Percentiles rank a stretch among this genome's conserved stretches.
Conservation (phyloP, 2,888 invertebrate species). For the Thelaira solivaga region DNA sequence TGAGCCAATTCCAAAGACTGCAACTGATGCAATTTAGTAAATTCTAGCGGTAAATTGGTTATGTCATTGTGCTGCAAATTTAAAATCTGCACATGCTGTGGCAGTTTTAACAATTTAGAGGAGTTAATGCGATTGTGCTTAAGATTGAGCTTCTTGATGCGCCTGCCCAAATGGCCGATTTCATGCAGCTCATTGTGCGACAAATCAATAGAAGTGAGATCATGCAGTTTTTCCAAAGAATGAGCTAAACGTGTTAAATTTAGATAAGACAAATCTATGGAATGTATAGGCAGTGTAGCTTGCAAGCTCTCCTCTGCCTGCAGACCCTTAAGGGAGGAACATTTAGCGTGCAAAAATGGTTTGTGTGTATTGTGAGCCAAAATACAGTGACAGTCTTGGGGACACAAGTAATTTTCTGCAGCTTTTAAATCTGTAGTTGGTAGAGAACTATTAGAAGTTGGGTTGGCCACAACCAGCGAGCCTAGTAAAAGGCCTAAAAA, state of each 20-base stretch:
- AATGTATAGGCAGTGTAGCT: slow-evolving; percentile 73
- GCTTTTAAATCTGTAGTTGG: slow-evolving; percentile 29
- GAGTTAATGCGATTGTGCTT: slow-evolving; percentile 81
- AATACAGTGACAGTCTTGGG: slow-evolving; percentile 72
- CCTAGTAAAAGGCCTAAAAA: slow-evolving; percentile 42
- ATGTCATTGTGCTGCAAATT: slow-evolving; percentile 82
- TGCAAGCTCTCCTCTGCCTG: slow-evolving; percentile 60
- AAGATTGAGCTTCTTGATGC: slow-evolving; percentile 80
- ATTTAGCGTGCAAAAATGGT: slow-evolving; percentile 73
- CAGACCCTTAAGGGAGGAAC: slow-evolving; percentile 72
- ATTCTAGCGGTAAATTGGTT: slow-evolving; percentile 80
- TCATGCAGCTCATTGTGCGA: slow-evolving; percentile 81
- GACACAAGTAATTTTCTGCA: slow-evolving; percentile 68
- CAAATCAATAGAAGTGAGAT: slow-evolving; percentile 81
- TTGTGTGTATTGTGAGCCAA: slow-evolving; percentile 67
- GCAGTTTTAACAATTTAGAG: slow-evolving; percentile 79
- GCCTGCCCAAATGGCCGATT: slow-evolving; percentile 80
- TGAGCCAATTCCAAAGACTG: slow-evolving; percentile 82
- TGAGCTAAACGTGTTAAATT: slow-evolving; percentile 79
- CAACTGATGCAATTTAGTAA: slow-evolving; percentile 78
- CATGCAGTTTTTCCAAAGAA: slow-evolving; percentile 80
- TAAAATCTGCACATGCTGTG: slow-evolving; percentile 80
- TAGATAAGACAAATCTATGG: slow-evolving; percentile 82
- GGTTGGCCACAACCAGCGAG: slow-evolving; percentile 38
- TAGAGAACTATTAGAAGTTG: neutral